Conservation (phyloP, 2,113 vertebrate species). For the Cyanoramphus novaezelandiae region DNA sequence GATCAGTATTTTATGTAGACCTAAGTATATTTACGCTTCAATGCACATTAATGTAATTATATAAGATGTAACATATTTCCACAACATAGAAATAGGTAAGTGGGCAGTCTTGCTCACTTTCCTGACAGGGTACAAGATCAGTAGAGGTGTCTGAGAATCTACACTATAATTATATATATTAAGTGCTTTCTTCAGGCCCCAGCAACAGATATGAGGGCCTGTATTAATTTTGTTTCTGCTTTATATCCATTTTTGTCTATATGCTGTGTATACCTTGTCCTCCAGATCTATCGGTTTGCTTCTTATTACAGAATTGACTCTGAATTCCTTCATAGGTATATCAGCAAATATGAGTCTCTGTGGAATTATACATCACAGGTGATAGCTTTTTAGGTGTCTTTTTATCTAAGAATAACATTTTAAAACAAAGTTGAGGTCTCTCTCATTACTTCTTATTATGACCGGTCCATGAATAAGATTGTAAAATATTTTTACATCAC, state of each 20-base stretch:
- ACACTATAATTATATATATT: neutral
- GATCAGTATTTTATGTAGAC: neutral
- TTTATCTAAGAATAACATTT: neutral
- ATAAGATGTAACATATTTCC: neutral
- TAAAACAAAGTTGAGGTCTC: neutral
- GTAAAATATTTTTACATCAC: neutral
- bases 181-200: neutral
- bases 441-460: neutral
- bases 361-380: neutral
- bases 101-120: neutral
- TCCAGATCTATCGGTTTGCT: neutral
- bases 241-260: accelerated
- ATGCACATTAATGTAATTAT: neutral
- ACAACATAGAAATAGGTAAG: neutral
- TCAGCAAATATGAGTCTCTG: neutral
- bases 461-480: neutral
- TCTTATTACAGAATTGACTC: neutral
- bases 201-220: neutral
- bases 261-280: neutral
- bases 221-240: neutral
- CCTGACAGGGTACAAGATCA: neutral
- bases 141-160: neutral
- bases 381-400: neutral
- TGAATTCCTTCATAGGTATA: neutral
- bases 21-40: neutral